A percentile compares a stretch with the other conserved stretches of the same genome.
Conservation (phyloP, 1,140 invertebrate genomes). For the Trichonephila clavata region DNA sequence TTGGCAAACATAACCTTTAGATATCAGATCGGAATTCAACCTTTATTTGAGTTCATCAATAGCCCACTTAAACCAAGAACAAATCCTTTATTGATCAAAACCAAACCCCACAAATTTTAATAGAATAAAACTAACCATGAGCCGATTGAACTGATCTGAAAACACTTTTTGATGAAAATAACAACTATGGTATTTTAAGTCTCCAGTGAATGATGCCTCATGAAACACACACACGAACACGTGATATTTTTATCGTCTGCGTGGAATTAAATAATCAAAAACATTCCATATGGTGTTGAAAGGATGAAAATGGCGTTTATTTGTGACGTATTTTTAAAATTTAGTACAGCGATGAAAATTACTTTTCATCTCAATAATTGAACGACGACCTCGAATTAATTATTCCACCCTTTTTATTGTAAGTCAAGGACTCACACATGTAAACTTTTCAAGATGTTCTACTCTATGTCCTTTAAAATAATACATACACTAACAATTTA, state of each 20-base stretch:
- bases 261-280: too few relatives aligned
- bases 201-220: neutral
- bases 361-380: too few relatives aligned
- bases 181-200: neutral
- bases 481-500: too few relatives aligned
- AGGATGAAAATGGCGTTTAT: too few relatives aligned
- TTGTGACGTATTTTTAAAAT: too few relatives aligned
- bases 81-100: neutral
- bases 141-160: neutral
- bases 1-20: neutral
- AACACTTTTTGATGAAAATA: neutral
- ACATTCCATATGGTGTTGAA: too few relatives aligned
- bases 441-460: too few relatives aligned
- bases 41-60: neutral
- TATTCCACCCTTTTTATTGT: too few relatives aligned
- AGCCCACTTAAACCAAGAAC: neutral
- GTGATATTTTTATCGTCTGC: neutral
- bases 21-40: constrained; percentile 1
- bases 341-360: too few relatives aligned
- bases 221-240: neutral
- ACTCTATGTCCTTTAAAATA: too few relatives aligned
- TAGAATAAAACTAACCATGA: neutral
- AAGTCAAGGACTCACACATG: too few relatives aligned
- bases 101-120: neutral
- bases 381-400: too few relatives aligned